Conservation (phyloP, 2,797 vertebrate genomes). For the Xerus rutilus region DNA sequence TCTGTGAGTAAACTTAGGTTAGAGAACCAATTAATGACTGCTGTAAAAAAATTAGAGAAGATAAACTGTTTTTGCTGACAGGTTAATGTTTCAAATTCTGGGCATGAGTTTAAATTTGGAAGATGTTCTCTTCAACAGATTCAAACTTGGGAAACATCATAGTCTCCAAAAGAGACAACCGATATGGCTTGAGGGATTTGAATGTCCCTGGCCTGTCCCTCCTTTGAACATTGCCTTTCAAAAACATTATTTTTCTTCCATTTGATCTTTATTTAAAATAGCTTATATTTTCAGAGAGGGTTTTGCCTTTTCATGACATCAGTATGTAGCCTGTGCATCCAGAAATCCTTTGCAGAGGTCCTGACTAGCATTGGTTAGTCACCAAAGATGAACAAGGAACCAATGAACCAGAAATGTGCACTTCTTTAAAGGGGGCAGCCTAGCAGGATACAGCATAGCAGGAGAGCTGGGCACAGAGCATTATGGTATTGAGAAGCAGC, state of each 20-base stretch:
- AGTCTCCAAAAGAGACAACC: constrained; percentile 27
- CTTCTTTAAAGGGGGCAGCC: not conserved
- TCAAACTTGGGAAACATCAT: not conserved
- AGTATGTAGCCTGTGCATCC: not conserved
- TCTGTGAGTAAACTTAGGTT: not conserved
- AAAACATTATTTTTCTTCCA: not conserved
- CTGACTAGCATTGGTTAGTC: not conserved
- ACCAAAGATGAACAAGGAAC: not conserved
- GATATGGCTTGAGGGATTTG: not conserved
- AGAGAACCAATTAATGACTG: not conserved
- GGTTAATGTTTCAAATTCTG: not conserved
- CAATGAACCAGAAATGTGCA: not conserved
- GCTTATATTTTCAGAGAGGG: not conserved
- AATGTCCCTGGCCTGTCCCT: not conserved
- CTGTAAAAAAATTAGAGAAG: not conserved
- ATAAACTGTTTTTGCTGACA: not conserved
- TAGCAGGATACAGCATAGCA: not conserved
- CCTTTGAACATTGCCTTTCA: not conserved
- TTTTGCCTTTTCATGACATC: not conserved
- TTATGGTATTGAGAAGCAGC: not conserved
- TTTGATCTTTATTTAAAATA: constrained; percentile 2
- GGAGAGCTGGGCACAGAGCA: not conserved
- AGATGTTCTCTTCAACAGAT: constrained; percentile 6
- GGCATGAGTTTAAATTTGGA: constrained; percentile 1
- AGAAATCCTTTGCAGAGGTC: not conserved